Evolutionary conservation across 2,888 invertebrate genomes (phyloP), one percentile per base, ranked within the genome.

Genomic region (Hyposoter dolosus): DNA sequence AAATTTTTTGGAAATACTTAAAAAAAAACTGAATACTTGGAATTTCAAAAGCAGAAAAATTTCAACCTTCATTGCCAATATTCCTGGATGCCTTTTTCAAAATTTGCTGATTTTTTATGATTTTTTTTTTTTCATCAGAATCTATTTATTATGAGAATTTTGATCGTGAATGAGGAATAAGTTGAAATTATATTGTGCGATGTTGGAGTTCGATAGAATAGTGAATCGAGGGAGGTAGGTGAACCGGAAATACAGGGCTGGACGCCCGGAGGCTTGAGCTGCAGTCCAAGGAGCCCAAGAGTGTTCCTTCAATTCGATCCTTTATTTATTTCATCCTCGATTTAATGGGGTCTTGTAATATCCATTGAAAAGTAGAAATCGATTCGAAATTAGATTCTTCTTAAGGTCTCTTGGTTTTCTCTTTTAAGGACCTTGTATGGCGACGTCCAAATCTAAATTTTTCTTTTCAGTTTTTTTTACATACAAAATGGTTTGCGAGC

Each of bases 321-420:
- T 91, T 93, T 92, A 93, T 93, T 93, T 93, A 93, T 93, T 91
- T 90, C 89, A 90, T 83, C 83, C 83, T 92, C 93, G 92, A 93
- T 93, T 92, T 90, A 89, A 90, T 84, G 85, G 83, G 87, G 88
- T 89, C 88, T 90, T 93, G 92, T 91, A 93, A 93, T 93, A 93
- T 93, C 93, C 93, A 93, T 93, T 91, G 90, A 84, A 65, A 45
- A 81, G 87, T 85, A 91, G 92, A 93, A 93, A 93, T 93, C 92
- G 93, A 93, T 93, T 93, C 88, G 90, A 91, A 92, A 92, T 93
- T 93, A 93, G 91, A 92, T 89, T 90, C 89, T 88, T 88, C 75
- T 86, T 83, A 74, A 72, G 69, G 60, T 47, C 43, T 45, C 19
- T 60, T 50, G 63, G 56, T 87, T 88, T 90, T 90, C 88, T 40